Evolutionary conservation across 2,888 invertebrate species (phyloP), one percentile per base, ranked within the genome.

Genomic region (Octonoba sinensis): DNA sequence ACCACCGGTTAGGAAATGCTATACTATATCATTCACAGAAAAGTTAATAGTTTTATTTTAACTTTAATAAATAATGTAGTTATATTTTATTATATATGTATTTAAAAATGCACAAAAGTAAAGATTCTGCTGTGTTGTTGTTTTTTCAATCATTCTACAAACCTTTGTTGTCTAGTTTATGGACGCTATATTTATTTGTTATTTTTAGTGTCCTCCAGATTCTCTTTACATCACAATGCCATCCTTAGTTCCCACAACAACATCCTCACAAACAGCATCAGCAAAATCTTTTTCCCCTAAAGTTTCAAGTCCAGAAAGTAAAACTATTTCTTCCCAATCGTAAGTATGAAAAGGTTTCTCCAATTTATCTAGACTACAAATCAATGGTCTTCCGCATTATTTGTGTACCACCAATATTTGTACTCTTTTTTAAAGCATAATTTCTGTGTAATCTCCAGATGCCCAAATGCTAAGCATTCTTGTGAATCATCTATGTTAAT

Each of bases 161-260:
- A 20, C 22, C 20, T 20, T 59, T 20, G 1, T 12, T 59, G 20
- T 20, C 0, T 24, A 11, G 1, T 20, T 4, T 20, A 24, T 62
- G 6, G 1, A 36, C 1, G 18, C 20, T 11, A 18, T 47, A 47
- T 59, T 44, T 56, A 60, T 65, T 47, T 56, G 20, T 66, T 49
- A 20, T 24, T 60, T 72, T 8, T 62, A 81, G 79, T 81, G 79
- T 69, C 62, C 57, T 44, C 72, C 79, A 64, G 79, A 81, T 66
- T 18, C 73, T n/a, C 27, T 81, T 65, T 81, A 81, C 54, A 73
- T 81, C 24, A 73, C 79, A 18, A 27, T 51, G 20, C 51, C 65
- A 16, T 20, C 73, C 13, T 60, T 67, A 16, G 20, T 46, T 20
- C 22, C 56, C 16, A 20, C 24, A 46, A 20, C 66, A 18, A 20